Evolutionary conservation across 1,140 invertebrate species (phyloP).

Genomic region (Ericerus pela): DNA sequence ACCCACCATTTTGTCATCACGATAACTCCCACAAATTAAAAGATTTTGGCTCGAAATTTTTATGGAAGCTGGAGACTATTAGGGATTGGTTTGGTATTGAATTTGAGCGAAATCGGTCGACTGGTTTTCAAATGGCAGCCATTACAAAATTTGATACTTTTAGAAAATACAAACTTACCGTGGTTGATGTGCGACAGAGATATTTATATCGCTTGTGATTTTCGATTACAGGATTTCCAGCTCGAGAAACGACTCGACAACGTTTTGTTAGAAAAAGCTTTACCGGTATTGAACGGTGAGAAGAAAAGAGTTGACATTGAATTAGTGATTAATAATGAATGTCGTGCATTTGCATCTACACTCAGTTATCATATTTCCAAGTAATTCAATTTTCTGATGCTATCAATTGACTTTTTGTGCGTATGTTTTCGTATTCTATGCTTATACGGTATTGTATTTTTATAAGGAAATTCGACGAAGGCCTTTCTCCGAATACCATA

Average conservation of each 20-base stretch:
- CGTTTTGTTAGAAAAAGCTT: constrained; percentile 56
- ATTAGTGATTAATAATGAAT: constrained; percentile 79
- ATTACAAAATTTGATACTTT: too few relatives aligned
- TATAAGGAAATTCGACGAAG: constrained; percentile 71
- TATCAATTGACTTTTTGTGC: not conserved
- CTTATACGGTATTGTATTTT: not conserved
- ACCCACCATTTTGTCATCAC: too few relatives aligned
- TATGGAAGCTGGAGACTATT: too few relatives aligned
- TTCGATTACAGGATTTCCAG: constrained; percentile 68
- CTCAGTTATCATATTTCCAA: constrained; percentile 87
- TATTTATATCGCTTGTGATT: not conserved
- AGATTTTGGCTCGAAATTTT: too few relatives aligned
- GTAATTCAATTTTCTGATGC: constrained; percentile 37
- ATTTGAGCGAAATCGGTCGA: not conserved
- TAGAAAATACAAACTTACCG: too few relatives aligned
- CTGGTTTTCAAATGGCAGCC: too few relatives aligned
- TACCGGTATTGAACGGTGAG: constrained; percentile 56
- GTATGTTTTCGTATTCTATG: not conserved
- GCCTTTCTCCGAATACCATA: constrained; percentile 71
- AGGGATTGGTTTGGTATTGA: not conserved
- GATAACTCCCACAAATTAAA: too few relatives aligned
- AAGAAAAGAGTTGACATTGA: constrained; percentile 51
- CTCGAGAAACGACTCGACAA: constrained; percentile 80
- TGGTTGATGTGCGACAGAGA: too few relatives aligned
- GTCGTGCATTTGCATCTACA: constrained; percentile 81